Evolutionary conservation across 2,888 invertebrate species (phyloP).

Genomic region (Tetropium fuscum): DNA sequence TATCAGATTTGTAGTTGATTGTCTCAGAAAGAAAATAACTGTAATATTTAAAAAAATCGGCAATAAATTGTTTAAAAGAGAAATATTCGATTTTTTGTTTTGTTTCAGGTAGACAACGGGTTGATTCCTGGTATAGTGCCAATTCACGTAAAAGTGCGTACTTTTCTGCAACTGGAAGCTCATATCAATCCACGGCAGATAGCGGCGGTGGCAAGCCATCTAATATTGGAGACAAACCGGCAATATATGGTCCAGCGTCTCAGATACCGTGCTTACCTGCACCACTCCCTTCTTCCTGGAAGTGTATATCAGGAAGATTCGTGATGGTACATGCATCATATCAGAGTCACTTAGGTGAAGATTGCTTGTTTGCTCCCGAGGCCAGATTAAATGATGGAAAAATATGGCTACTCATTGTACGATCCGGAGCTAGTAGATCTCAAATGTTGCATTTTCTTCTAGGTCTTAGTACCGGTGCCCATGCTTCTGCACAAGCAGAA

Average conservation of each 20-base stretch:
- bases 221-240: slow-evolving; percentile 61
- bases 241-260: slow-evolving; percentile 81
- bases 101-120: slow-evolving; percentile 68
- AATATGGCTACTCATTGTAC: slow-evolving; percentile 90
- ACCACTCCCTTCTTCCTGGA: slow-evolving; percentile 83
- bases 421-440: slow-evolving; percentile 82
- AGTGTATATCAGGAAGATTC: slow-evolving; percentile 80
- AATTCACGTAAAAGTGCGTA: slow-evolving; percentile 83
- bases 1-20: no score
- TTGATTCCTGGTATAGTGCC: slow-evolving; percentile 88
- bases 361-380: slow-evolving; percentile 87
- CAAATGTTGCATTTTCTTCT: slow-evolving; percentile 85
- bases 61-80: no score
- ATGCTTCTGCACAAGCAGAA: slow-evolving; percentile 73
- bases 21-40: no score
- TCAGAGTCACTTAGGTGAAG: slow-evolving; percentile 89
- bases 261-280: slow-evolving; percentile 81
- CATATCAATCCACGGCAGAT: slow-evolving; percentile 78
- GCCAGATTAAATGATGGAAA: slow-evolving; percentile 90
- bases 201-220: slow-evolving; percentile 50
- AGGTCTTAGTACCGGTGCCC: slow-evolving; percentile 84
- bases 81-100: no score
- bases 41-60: no score
- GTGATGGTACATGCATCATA: slow-evolving; percentile 87
- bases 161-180: slow-evolving; percentile 81